Percentiles rank a stretch among this genome's conserved stretches.
phyloP scores from a whole-genome alignment of 2,888 invertebrate species.

The Cantharis rufa region DNA sequence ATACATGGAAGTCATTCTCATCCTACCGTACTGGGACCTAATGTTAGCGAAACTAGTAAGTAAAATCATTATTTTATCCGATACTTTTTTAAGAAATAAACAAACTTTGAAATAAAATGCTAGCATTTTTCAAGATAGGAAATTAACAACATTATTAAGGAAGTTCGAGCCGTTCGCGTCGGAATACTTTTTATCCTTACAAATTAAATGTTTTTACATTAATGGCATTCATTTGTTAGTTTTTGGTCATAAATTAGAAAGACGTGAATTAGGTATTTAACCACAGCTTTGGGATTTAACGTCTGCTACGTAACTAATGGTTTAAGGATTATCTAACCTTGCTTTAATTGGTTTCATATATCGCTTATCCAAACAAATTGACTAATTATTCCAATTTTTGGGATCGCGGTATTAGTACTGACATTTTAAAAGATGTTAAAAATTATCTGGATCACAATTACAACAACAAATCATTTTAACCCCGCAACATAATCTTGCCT shows the following conservation, averaged over 20 bases:
- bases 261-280: background rate
- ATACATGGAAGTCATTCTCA: slow-evolving; percentile 15
- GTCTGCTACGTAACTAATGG: slow-evolving; percentile 9
- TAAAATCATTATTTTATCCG: slow-evolving; percentile 41
- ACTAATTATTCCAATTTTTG: slow-evolving; percentile 4
- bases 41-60: slow-evolving; percentile 79
- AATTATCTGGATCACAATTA: background rate
- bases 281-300: slow-evolving; percentile 5
- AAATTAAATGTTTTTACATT: background rate
- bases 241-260: slow-evolving; percentile 1
- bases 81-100: background rate
- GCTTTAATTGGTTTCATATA: slow-evolving; percentile 8
- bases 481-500: background rate
- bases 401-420: background rate
- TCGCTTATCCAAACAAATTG: slow-evolving; percentile 8
- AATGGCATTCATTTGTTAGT: background rate
- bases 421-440: background rate
- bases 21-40: slow-evolving; percentile 66
- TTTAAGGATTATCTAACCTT: slow-evolving; percentile 6
- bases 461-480: background rate
- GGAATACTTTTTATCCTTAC: background rate
- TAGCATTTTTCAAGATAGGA: background rate
- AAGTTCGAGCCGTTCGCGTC: background rate
- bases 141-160: background rate
- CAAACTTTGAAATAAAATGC: background rate